phyloP scores from a whole-genome alignment of 2,797 vertebrate genomes.

The Clarias platycephalus region DNA sequence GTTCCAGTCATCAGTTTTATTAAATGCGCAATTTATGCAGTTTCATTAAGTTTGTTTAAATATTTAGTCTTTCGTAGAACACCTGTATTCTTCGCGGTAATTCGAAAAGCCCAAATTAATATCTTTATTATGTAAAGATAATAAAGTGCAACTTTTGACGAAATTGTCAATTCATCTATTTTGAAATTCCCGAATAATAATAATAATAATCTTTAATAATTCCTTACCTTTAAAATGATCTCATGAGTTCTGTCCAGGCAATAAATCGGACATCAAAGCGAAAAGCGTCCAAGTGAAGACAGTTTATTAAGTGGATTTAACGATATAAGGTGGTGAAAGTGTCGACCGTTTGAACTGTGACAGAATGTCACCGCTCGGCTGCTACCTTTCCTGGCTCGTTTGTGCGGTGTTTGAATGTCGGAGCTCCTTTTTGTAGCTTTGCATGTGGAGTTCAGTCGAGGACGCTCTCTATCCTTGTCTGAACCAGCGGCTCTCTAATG shows the following conservation, averaged over 20 bases:
- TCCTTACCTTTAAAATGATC: slow-evolving; percentile 26
- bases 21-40: background rate
- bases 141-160: background rate
- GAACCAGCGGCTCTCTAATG: slow-evolving; percentile 61
- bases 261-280: background rate
- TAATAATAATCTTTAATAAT: background rate
- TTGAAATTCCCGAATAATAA: background rate
- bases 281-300: background rate
- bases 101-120: background rate
- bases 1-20: background rate
- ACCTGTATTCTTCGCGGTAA: no score
- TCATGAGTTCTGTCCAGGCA: background rate
- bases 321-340: background rate
- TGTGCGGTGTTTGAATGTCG: slow-evolving; percentile 68
- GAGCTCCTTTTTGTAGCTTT: slow-evolving; percentile 76
- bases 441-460: slow-evolving; percentile 70
- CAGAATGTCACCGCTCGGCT: slow-evolving; percentile 39
- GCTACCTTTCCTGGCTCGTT: slow-evolving; percentile 46
- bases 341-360: slow-evolving; percentile 41
- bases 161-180: background rate
- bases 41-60: background rate
- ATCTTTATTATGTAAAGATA: background rate
- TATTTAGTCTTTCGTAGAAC: background rate
- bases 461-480: slow-evolving; percentile 71
- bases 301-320: background rate